phyloP scores from a whole-genome alignment of 1,140 invertebrate genomes.

The Amphibalanus amphitrite region DNA sequence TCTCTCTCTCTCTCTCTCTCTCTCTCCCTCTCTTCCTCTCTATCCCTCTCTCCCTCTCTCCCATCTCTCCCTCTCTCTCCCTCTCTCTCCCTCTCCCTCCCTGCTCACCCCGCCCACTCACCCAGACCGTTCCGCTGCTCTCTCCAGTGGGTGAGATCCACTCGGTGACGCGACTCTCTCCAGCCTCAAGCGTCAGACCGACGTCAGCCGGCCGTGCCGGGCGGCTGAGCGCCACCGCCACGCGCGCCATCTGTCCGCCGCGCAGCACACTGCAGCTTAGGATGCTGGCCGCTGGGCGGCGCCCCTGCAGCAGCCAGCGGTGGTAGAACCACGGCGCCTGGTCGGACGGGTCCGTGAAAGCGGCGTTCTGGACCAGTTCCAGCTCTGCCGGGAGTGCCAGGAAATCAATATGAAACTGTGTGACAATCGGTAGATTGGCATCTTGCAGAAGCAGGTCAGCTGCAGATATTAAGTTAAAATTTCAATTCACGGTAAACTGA shows the following conservation, averaged over 20 bases:
- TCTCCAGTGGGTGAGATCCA: not conserved
- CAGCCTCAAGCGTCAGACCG: not conserved
- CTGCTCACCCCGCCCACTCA: too few relatives aligned
- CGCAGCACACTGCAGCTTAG: conserved; percentile 17
- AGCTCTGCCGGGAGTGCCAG: too few relatives aligned
- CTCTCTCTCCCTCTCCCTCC: too few relatives aligned
- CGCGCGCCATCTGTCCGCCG: conserved; percentile 27
- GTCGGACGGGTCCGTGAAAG: conserved; percentile 91
- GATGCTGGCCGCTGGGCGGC: conserved; percentile 24
- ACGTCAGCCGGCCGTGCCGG: not conserved
- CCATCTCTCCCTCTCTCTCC: too few relatives aligned
- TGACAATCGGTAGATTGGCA: too few relatives aligned
- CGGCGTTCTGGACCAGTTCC: conserved; percentile 75
- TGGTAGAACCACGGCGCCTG: conserved; percentile 97
- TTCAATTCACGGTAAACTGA: not conserved
- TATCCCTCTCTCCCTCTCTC: too few relatives aligned
- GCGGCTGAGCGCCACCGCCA: conserved; percentile 6
- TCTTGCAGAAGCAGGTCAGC: not conserved
- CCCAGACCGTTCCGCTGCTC: not conserved
- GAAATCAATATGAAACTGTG: too few relatives aligned
- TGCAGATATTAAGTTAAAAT: not conserved
- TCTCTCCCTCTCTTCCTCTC: too few relatives aligned
- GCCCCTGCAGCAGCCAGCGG: conserved; percentile 60
- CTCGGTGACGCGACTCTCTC: not conserved
- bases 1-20: too few relatives aligned